These are phyloP conservation scores for Zygogramma bicolorata DNA, from an alignment of 2,888 invertebrate genomes.

Conservation along the genomic window DNA sequence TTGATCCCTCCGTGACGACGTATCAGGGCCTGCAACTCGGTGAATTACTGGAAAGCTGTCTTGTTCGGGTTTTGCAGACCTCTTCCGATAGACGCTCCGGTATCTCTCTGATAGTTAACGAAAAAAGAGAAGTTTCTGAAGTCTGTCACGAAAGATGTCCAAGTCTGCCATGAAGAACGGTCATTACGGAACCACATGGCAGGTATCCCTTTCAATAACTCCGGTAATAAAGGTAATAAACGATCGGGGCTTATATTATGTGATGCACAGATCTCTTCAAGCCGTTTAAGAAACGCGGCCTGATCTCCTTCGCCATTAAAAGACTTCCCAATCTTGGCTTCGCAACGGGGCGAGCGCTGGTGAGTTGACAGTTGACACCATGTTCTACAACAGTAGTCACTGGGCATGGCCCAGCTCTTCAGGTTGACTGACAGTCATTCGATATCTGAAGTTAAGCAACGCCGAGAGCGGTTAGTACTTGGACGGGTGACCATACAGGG, in stretches of 20 bases:
- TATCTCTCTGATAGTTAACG: background rate
- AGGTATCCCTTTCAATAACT: background rate
- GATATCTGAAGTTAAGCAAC: too few relatives aligned
- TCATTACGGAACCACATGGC: background rate
- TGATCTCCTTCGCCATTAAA: background rate
- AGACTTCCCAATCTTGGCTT: background rate
- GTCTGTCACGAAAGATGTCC: background rate
- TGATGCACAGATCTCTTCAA: background rate
- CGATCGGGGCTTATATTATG: background rate
- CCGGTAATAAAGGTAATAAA: background rate
- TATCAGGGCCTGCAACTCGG: background rate
- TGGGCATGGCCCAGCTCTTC: too few relatives aligned
- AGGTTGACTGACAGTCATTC: too few relatives aligned
- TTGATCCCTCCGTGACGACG: background rate
- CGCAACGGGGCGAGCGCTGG: background rate
- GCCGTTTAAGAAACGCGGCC: background rate
- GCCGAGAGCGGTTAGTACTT: too few relatives aligned
- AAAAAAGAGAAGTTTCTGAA: background rate
- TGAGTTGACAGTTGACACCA: too few relatives aligned
- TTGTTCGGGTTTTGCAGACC: background rate
- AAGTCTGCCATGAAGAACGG: background rate
- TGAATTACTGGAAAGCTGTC: background rate
- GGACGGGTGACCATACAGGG: too few relatives aligned
- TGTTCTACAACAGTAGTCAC: too few relatives aligned
- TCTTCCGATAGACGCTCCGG: background rate